phyloP scores from a whole-genome alignment of 2,888 invertebrate species.

The Agrotis ipsilon region DNA sequence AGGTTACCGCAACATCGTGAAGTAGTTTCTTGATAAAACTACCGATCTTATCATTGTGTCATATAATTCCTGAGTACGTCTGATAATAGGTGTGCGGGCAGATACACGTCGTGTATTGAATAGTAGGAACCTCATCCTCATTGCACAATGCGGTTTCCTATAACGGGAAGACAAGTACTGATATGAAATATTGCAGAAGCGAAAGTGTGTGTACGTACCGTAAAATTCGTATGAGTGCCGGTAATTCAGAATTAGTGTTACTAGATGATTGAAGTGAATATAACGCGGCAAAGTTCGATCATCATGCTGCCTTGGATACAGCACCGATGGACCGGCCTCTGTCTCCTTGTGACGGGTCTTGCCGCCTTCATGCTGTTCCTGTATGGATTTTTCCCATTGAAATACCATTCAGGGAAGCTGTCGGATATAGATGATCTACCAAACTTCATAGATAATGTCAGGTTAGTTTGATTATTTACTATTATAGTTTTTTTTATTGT shows the following conservation, averaged over 20 bases:
- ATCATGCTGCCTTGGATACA: constrained; percentile 84
- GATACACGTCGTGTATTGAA: constrained; percentile 42
- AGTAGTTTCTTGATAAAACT: constrained; percentile 20
- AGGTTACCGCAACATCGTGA: constrained; percentile 7
- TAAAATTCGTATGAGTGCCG: constrained; percentile 42
- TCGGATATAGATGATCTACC: constrained; percentile 90
- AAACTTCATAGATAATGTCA: constrained; percentile 87
- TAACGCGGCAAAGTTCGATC: constrained; percentile 49
- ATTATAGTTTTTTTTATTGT: background rate
- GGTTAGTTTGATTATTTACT: constrained; percentile 80
- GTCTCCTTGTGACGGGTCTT: constrained; percentile 81
- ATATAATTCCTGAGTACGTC: constrained; percentile 22
- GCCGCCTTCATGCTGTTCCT: constrained; percentile 88
- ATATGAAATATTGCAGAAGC: constrained; percentile 64
- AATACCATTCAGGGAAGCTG: constrained; percentile 87
- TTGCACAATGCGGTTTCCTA: constrained; percentile 72
- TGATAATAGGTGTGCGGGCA: constrained; percentile 37
- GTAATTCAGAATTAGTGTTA: constrained; percentile 48
- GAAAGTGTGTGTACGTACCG: constrained; percentile 64
- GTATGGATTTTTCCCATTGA: constrained; percentile 92
- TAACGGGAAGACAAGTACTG: constrained; percentile 59
- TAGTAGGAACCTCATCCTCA: constrained; percentile 53
- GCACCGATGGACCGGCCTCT: constrained; percentile 85
- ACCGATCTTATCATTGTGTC: constrained; percentile 49
- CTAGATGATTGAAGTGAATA: constrained; percentile 48